Evolutionary conservation across 2,888 invertebrate species (phyloP).

Genomic region (Microchrysa polita): DNA sequence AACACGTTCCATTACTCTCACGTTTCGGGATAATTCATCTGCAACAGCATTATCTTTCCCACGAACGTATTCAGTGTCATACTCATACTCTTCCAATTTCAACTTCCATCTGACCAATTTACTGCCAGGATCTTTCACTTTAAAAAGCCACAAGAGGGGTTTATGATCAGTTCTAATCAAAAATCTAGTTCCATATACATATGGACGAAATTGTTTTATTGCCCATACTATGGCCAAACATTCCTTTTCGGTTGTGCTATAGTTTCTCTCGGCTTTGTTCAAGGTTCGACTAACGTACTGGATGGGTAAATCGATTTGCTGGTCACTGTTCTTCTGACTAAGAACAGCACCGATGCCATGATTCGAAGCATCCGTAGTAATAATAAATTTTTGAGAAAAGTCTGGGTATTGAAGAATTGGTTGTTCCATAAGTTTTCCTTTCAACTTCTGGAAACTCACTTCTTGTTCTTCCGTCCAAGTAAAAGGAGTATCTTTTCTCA

Average conservation of each 20-base stretch:
- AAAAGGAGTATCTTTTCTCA: constrained; percentile 33
- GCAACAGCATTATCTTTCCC: neutral
- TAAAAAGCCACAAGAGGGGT: neutral
- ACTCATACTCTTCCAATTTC: neutral
- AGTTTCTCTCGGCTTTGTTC: too few relatives aligned
- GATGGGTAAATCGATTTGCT: too few relatives aligned
- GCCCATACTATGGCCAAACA: neutral
- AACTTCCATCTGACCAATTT: neutral
- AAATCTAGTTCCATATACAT: neutral
- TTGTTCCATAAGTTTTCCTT: constrained; percentile 28
- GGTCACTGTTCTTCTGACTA: neutral
- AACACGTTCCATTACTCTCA: neutral
- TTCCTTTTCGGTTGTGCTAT: neutral
- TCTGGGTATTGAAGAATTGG: constrained; percentile 38
- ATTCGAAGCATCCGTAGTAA: too few relatives aligned
- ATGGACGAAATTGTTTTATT: neutral
- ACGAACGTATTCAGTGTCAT: neutral
- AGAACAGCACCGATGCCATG: too few relatives aligned
- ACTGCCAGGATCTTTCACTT: neutral
- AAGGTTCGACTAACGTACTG: too few relatives aligned
- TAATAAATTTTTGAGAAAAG: neutral
- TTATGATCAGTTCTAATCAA: neutral
- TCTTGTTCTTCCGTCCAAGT: constrained; percentile 33
- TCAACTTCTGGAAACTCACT: constrained; percentile 28
- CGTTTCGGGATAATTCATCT: neutral